Evolutionary conservation across 2,113 vertebrate genomes (phyloP).

Genomic region (Gavia stellata): DNA sequence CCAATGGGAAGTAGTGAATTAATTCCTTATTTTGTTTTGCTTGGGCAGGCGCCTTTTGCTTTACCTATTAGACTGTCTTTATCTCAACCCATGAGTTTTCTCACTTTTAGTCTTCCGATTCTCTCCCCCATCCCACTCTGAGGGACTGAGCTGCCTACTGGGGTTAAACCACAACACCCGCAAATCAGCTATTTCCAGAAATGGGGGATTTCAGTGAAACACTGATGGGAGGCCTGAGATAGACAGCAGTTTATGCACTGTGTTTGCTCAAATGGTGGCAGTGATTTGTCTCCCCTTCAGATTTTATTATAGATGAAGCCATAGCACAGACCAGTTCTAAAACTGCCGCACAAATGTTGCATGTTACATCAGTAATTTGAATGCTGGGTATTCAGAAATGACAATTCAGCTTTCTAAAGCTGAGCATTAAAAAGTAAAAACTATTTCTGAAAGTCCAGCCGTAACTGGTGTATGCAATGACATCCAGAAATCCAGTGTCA

Average conservation of each 20-base stretch:
- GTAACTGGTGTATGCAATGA: neutral
- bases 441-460: neutral
- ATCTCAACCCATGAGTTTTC: neutral
- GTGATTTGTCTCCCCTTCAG: neutral
- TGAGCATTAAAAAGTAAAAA: neutral
- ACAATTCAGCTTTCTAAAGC: neutral
- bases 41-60: neutral
- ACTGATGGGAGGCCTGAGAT: neutral
- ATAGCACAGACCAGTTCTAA: neutral
- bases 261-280: neutral
- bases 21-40: neutral
- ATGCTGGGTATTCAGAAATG: neutral
- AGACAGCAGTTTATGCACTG: neutral
- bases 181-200: neutral
- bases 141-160: neutral
- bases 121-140: neutral
- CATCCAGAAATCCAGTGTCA: neutral
- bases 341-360: neutral
- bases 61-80: neutral
- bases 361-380: neutral
- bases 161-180: neutral
- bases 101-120: neutral
- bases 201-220: neutral
- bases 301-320: neutral
- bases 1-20: neutral